Conservation (phyloP, 2,797 vertebrate genomes). For the Phaenicophaeus curvirostris region DNA sequence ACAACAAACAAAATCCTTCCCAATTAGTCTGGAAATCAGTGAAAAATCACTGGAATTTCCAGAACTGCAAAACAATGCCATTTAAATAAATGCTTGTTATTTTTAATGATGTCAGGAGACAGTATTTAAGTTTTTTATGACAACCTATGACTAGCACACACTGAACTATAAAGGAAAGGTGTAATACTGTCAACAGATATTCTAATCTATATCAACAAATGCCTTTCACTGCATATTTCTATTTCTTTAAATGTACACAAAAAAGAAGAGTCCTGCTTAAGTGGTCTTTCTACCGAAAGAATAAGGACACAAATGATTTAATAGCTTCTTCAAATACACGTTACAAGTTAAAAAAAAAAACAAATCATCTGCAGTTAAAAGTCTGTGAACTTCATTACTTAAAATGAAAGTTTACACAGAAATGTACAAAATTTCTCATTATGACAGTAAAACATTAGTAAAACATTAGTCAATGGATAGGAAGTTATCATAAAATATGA, state of each 20-base stretch:
- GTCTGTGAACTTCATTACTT: not conserved
- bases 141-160: not conserved
- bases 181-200: not conserved
- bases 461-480: not conserved
- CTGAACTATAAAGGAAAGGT: not conserved
- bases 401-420: not conserved
- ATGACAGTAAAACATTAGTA: not conserved
- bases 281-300: not conserved
- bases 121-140: not conserved
- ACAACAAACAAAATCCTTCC: not conserved
- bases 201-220: not conserved
- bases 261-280: not conserved
- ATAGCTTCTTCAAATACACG: not conserved
- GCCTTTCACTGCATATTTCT: not conserved
- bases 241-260: not conserved
- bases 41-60: not conserved
- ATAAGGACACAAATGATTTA: not conserved
- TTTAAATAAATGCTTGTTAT: not conserved
- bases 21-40: not conserved
- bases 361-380: not conserved
- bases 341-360: not conserved
- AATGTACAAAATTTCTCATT: not conserved
- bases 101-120: not conserved
- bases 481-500: not conserved
- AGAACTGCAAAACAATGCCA: not conserved